Evolutionary conservation across 2,797 vertebrate genomes (phyloP).

Genomic region (Propithecus deckenii): DNA sequence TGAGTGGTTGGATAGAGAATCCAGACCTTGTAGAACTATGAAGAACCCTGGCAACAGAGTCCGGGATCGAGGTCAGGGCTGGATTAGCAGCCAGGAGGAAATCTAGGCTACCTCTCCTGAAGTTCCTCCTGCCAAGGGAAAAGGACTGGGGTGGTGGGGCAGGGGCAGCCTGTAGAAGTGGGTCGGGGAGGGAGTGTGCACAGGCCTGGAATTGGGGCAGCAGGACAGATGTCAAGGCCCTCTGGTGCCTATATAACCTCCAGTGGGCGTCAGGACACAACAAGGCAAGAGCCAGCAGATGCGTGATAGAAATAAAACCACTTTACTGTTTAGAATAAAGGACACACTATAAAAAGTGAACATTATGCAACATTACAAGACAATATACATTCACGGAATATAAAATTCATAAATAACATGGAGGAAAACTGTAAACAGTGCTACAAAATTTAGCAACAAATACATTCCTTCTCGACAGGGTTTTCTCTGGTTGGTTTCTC

Average conservation of each 20-base stretch:
- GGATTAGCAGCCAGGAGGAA: not conserved
- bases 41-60: not conserved
- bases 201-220: too few relatives aligned
- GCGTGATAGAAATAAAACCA: slow-evolving; percentile 90
- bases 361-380: slow-evolving; percentile 90
- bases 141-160: too few relatives aligned
- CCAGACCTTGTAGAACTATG: not conserved
- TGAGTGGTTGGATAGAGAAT: not conserved
- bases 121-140: not conserved
- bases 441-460: slow-evolving; percentile 90
- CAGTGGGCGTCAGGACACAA: slow-evolving; percentile 35
- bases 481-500: slow-evolving; percentile 82
- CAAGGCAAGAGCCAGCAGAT: slow-evolving; percentile 77
- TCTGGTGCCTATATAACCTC: not conserved
- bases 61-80: not conserved
- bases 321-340: slow-evolving; percentile 91
- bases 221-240: not conserved
- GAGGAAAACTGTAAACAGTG: slow-evolving; percentile 90
- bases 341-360: slow-evolving; percentile 90
- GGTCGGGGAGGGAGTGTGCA: too few relatives aligned
- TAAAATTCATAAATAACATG: slow-evolving; percentile 92
- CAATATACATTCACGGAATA: slow-evolving; percentile 91
- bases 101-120: not conserved
- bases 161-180: not conserved
- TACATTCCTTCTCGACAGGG: slow-evolving; percentile 87